Conservation (phyloP, 2,888 invertebrate species). For the Boloria selene region DNA sequence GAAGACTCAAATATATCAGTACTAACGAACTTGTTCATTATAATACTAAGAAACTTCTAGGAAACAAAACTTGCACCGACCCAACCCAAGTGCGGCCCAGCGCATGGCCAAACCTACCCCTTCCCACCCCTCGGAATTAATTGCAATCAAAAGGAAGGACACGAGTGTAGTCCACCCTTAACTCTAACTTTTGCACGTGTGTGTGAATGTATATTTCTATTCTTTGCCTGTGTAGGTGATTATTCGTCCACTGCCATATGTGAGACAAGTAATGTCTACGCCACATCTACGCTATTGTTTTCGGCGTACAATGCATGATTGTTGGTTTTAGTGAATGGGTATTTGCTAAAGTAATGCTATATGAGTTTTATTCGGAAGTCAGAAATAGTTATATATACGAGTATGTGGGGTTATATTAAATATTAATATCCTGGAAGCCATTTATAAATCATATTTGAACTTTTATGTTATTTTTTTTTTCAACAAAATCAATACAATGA, state of each 20-base stretch:
- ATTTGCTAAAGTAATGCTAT: slow-evolving; percentile 8
- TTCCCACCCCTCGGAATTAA: slow-evolving; percentile 71
- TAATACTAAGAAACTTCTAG: slow-evolving; percentile 50
- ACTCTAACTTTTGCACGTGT: slow-evolving; percentile 65
- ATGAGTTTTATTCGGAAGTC: slow-evolving; percentile 6
- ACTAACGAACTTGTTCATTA: slow-evolving; percentile 33
- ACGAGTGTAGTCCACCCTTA: slow-evolving; percentile 80
- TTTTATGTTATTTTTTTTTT: no score
- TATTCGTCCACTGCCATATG: slow-evolving; percentile 38
- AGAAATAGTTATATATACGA: background rate
- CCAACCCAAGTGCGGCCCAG: slow-evolving; percentile 72
- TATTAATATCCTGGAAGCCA: no score
- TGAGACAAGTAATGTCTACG: slow-evolving; percentile 33
- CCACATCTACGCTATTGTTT: slow-evolving; percentile 35
- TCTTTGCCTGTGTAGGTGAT: slow-evolving; percentile 61
- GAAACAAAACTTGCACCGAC: slow-evolving; percentile 59
- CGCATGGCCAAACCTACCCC: slow-evolving; percentile 72
- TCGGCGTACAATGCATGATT: slow-evolving; percentile 36
- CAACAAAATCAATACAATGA: no score
- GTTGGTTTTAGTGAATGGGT: slow-evolving; percentile 21
- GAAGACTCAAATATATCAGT: background rate
- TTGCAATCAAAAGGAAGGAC: slow-evolving; percentile 83
- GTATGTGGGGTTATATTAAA: no score
- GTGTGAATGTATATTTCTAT: slow-evolving; percentile 64
- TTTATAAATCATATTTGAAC: no score